Base-by-base conservation (phyloP, 64 coral and sea anemone genomes). In the Anthopleura sola region DNA sequence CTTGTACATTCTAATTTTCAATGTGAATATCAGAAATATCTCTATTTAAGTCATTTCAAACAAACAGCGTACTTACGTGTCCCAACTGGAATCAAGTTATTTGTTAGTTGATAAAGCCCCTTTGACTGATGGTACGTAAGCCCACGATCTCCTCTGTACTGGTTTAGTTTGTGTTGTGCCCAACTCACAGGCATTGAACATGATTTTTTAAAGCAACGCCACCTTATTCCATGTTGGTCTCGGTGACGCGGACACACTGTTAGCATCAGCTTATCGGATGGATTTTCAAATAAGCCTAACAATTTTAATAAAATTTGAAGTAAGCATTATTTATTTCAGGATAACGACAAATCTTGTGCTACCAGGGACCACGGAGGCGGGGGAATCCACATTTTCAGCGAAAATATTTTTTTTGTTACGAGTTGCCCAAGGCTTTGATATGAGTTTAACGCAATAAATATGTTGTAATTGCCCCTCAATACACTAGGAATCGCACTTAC, bases 51-150 rank as follows among this genome's bases (percentile, higher is more conserved):
- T n/a, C n/a, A n/a, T n/a, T n/a, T n/a, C n/a, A n/a, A n/a, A n/a
- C n/a, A n/a, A n/a, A n/a, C n/a, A n/a, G n/a, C n/a, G 1, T 86
- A 93, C 87, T 85, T 58, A 93, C 91, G 83, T 81, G 82, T 74
- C 40, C 90, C 90, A 37, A 92, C 49, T 20, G 90, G 90, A 69
- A 83, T 32, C 47, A 88, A 60, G 51, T 85, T 77, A 32, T 74
- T 81, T 28, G 87, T 80, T 55, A 37, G 10, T 44, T 56, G 49
- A 40, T 84, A 34, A 66, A 93, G 49, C 54, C 82, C 75, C 6
- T 84, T 75, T 7, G 91, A 89, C 38, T 89, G 82, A 37, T 29
- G 54, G 13, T 60, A 54, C 6, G 36, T 82, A 23, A 93, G 55
- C 1, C 86, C 82, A 78, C 86, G 76, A 48, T 81, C 31, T 17